Conservation (phyloP, 2,113 vertebrate genomes). For the Oncorhynchus kisutch region DNA sequence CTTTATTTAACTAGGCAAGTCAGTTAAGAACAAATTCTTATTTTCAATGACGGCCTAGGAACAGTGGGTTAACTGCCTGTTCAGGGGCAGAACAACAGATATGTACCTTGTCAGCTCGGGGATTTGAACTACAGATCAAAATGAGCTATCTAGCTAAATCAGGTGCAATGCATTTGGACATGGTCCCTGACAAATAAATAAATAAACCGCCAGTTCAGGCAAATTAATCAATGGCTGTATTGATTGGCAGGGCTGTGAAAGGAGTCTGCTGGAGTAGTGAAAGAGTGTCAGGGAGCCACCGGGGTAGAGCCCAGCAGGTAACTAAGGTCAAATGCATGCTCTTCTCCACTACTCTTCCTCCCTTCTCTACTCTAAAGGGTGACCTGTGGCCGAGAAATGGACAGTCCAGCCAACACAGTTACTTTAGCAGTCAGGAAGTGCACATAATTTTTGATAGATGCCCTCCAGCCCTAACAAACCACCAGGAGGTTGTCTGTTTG, state of each 20-base stretch:
- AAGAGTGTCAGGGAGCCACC: neutral
- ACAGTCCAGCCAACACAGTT: neutral
- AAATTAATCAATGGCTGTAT: neutral
- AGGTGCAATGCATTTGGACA: too few relatives aligned
- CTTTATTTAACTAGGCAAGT: too few relatives aligned
- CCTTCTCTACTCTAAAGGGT: neutral
- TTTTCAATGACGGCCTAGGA: too few relatives aligned
- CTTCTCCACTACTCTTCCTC: neutral
- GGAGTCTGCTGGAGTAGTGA: neutral
- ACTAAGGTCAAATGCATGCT: neutral
- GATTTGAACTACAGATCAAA: too few relatives aligned
- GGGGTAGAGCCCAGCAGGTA: neutral
- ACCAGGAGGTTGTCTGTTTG: neutral
- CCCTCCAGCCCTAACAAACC: too few relatives aligned
- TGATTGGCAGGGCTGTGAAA: neutral
- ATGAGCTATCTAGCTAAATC: too few relatives aligned
- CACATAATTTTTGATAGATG: neutral
- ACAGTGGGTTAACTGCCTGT: too few relatives aligned
- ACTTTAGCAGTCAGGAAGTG: neutral
- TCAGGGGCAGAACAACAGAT: too few relatives aligned
- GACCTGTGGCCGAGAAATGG: neutral
- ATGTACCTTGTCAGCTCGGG: too few relatives aligned
- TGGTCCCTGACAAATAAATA: too few relatives aligned
- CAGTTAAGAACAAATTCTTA: too few relatives aligned
- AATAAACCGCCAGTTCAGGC: neutral